These are phyloP conservation scores for Raja brachyura DNA, from an alignment of 2,113 vertebrate species.

Conservation along the genomic window DNA sequence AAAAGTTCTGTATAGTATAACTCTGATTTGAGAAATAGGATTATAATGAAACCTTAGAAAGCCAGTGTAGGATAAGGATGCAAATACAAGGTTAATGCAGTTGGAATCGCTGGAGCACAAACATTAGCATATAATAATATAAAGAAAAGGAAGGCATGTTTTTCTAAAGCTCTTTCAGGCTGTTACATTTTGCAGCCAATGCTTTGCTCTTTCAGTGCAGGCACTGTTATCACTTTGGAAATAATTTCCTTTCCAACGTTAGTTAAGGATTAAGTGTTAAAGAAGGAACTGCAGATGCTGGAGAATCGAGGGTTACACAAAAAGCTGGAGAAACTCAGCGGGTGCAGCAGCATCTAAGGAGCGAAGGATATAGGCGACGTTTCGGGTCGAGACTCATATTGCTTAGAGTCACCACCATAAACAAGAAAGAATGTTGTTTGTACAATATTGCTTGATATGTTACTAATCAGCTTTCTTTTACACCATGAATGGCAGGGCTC, in stretches of 20 bases:
- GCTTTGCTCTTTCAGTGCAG: background rate
- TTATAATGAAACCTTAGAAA: no score
- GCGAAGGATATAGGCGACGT: no score
- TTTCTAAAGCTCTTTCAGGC: no score
- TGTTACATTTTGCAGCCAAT: background rate
- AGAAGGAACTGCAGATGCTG: no score
- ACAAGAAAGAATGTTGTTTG: background rate
- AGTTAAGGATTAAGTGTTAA: no score
- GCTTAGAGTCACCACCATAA: background rate
- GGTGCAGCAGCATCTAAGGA: no score
- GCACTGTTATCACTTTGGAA: no score
- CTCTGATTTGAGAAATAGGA: background rate
- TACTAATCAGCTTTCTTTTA: background rate
- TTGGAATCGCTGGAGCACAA: background rate
- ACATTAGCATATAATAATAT: background rate
- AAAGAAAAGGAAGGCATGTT: no score
- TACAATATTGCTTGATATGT: background rate
- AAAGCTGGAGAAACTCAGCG: no score
- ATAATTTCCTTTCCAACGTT: background rate
- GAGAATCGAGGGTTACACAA: no score
- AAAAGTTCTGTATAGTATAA: background rate
- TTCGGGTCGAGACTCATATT: no score
- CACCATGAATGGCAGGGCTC: no score
- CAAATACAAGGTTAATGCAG: background rate
- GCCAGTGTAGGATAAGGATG: background rate